Percentiles rank a stretch among this genome's conserved stretches.
These are phyloP conservation scores for Cryptoblepharus egeriae DNA, from an alignment of 2,797 vertebrate species.

Conservation along the genomic window DNA sequence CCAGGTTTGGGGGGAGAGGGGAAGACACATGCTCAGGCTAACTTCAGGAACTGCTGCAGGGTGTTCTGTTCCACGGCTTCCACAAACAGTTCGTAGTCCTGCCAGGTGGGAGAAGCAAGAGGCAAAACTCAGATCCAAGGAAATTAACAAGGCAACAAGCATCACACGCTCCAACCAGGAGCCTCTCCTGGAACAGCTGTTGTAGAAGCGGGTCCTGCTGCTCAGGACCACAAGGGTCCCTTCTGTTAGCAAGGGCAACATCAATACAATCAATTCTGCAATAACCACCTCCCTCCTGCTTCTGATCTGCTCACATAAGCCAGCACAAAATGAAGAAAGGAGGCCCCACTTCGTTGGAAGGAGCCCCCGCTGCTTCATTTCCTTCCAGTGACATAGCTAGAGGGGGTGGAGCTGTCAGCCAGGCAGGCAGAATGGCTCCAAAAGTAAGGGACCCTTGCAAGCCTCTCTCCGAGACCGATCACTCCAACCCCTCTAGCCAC, in stretches of 20 bases:
- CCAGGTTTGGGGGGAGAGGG: slow-evolving; percentile 1
- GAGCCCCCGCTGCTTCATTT: background rate
- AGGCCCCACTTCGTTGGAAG: background rate
- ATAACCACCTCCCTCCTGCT: background rate
- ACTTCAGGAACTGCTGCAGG: slow-evolving; percentile 92
- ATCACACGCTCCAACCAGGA: background rate
- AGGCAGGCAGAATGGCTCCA: no score
- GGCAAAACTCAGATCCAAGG: fast-evolving
- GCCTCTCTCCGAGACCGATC: no score
- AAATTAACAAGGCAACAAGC: background rate
- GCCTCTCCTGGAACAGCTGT: background rate
- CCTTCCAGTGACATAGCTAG: background rate
- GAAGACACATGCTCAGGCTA: slow-evolving; percentile 78
- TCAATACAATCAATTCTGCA: no score
- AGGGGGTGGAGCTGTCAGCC: background rate
- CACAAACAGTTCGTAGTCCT: slow-evolving; percentile 92
- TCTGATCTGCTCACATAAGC: background rate
- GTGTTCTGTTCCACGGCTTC: slow-evolving; percentile 91
- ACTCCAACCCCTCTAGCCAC: no score
- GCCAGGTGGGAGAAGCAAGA: slow-evolving; percentile 43
- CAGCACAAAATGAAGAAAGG: no score
- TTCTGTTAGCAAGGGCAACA: background rate
- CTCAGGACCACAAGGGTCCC: background rate
- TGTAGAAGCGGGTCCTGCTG: no score
- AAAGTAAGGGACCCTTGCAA: no score